Evolutionary conservation across 2,113 vertebrate species (phyloP), one percentile per base, ranked within the genome.

Genomic region (Phoenicopterus ruber): DNA sequence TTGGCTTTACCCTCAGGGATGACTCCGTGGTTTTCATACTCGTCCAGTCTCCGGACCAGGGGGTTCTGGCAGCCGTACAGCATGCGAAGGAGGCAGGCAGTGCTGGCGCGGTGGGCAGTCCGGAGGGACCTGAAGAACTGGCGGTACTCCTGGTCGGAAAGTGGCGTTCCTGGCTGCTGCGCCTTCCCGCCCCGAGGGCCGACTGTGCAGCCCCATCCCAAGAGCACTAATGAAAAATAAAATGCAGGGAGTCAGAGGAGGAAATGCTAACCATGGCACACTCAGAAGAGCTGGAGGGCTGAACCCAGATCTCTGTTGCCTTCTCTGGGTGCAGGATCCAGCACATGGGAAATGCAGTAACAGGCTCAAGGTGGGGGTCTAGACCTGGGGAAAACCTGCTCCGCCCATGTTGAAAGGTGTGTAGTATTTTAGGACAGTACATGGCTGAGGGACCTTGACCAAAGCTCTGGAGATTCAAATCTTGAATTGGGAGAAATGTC

Each of bases 1-100:
- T 42, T 6, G 8, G 59, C 63, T 93, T 96, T 97, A 97, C 96
- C 96, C 26, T 90, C 5, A 76, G 97, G 97, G 47, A 97, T 84
- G 42, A 58, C 20, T 81, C 97, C 96, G 0, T 97, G 97, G 72
- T 97, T 97, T 94, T 97, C 96, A 0, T 97, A 96, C 76, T 82
- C 13, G 2, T 97, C 97, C 81, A 97, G 47, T 32, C 28, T 76
- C 67, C 8, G 90, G 42, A 97, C 11, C 46, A 96, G 36, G 2
- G 88, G 32, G 24, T 97, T 65, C 63, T 86, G 57, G 84, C 97
- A 97, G 88, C 97, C 96, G 0, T 94, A 94, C 52, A 93, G 46
- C 2, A 6, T 32, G 5, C 94, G 95, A 26, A 97, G 71, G 42
- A 70, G 31, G 86, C 97, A 97, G 81, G 52, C 78, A 12, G 74